These are phyloP conservation scores for Argya squamiceps DNA, from an alignment of 2,797 vertebrate genomes.

Conservation along the genomic window DNA sequence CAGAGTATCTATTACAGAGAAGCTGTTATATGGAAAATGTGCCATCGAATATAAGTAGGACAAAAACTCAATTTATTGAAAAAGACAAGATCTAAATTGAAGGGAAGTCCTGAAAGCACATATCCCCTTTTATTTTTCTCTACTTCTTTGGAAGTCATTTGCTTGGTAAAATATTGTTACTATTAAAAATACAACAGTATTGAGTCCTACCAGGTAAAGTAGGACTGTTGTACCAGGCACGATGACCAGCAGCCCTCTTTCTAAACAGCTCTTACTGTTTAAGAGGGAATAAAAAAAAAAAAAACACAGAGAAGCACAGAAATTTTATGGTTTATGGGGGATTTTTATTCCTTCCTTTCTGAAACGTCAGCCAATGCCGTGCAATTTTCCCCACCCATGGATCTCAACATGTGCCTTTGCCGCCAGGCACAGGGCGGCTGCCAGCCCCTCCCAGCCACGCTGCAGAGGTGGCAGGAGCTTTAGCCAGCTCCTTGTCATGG, in stretches of 20 bases:
- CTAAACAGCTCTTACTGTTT: background rate
- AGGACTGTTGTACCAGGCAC: background rate
- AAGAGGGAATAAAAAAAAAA: background rate
- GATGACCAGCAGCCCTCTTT: background rate
- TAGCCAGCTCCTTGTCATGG: rapidly evolving
- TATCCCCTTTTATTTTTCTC: background rate
- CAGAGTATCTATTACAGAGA: conserved; percentile 7
- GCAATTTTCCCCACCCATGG: background rate
- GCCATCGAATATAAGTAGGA: background rate
- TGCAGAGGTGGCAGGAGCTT: background rate
- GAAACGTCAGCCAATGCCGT: rapidly evolving
- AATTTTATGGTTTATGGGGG: background rate
- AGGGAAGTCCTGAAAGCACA: background rate
- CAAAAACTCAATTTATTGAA: conserved; percentile 1
- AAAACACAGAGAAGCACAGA: background rate
- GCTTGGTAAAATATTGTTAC: background rate
- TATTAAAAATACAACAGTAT: background rate
- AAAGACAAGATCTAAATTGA: conserved; percentile 19
- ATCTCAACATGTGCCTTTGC: rapidly evolving
- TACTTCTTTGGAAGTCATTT: background rate
- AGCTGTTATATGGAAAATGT: background rate
- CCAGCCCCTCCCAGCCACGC: background rate
- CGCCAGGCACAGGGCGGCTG: background rate
- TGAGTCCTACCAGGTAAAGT: background rate
- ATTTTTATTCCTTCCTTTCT: background rate